These are phyloP conservation scores for Phorcus lineatus DNA, from an alignment of 2,888 invertebrate species.

Conservation along the genomic window DNA sequence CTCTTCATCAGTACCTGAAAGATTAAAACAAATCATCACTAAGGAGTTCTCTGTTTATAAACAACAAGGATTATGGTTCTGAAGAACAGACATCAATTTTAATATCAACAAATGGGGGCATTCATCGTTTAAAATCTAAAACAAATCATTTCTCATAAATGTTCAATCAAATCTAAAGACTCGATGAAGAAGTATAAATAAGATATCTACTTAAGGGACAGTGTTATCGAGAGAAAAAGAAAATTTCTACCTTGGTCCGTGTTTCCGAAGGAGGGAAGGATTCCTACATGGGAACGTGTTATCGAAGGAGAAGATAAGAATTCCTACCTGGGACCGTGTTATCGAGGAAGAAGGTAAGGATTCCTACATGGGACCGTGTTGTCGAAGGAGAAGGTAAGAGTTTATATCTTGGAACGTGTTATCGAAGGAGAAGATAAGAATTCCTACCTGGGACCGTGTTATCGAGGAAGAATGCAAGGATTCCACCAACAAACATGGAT, in stretches of 20 bases:
- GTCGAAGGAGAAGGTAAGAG: not conserved
- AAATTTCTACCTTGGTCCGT: not conserved
- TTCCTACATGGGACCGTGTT: not conserved
- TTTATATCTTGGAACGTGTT: slow-evolving; percentile 73
- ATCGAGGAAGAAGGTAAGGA: not conserved
- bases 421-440: slow-evolving; percentile 62
- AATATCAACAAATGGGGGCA: not conserved
- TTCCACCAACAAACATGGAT: slow-evolving; percentile 76
- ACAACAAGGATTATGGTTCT: too few species aligned
- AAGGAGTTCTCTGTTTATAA: not conserved
- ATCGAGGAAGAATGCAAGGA: slow-evolving; percentile 75
- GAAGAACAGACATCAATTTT: not conserved
- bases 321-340: not conserved
- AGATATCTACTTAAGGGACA: too few species aligned
- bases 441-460: slow-evolving; percentile 73
- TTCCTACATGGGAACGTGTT: too few species aligned
- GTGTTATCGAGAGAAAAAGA: not conserved
- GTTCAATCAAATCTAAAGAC: too few species aligned
- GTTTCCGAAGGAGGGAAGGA: too few species aligned
- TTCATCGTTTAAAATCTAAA: too few species aligned
- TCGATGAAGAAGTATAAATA: too few species aligned
- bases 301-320: too few species aligned
- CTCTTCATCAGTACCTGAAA: slow-evolving; percentile 39
- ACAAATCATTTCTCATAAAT: too few species aligned
- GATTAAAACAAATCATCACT: not conserved